phyloP scores from a whole-genome alignment of 2,888 invertebrate species.

The Athalia rosae region DNA sequence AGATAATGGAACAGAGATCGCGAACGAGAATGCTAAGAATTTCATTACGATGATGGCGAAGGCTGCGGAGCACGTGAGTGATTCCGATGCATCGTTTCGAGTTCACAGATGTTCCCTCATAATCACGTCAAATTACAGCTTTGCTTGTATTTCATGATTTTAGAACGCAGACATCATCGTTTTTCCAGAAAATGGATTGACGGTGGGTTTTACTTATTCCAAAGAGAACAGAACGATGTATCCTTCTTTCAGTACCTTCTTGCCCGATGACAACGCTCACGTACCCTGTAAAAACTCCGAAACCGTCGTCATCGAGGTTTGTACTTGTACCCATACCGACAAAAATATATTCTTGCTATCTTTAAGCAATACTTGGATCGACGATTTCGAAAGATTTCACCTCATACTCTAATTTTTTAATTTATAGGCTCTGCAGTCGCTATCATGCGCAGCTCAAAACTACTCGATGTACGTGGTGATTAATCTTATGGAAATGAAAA shows the following conservation, averaged over 20 bases:
- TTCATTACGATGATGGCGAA: slow-evolving; percentile 72
- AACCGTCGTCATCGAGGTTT: slow-evolving; percentile 42
- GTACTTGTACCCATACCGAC: neutral
- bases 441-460: slow-evolving; percentile 79
- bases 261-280: slow-evolving; percentile 19
- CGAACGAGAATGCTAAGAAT: slow-evolving; percentile 65
- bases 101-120: neutral
- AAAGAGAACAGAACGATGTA: slow-evolving; percentile 68
- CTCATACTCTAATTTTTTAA: slow-evolving; percentile 44
- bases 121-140: neutral
- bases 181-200: slow-evolving; percentile 80
- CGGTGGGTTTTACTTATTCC: slow-evolving; percentile 69
- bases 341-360: neutral
- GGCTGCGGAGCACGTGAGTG: slow-evolving; percentile 73
- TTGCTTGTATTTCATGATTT: slow-evolving; percentile 51
- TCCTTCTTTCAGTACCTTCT: slow-evolving; percentile 25
- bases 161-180: slow-evolving; percentile 83
- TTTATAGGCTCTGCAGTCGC: slow-evolving; percentile 74
- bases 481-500: slow-evolving; percentile 80
- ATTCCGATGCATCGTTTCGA: neutral
- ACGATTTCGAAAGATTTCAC: neutral
- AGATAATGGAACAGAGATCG: slow-evolving; percentile 54
- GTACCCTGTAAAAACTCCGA: slow-evolving; percentile 32
- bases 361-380: neutral
- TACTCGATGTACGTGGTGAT: slow-evolving; percentile 81